phyloP scores from a whole-genome alignment of 1,140 invertebrate genomes.

The Lordiphosa collinella region DNA sequence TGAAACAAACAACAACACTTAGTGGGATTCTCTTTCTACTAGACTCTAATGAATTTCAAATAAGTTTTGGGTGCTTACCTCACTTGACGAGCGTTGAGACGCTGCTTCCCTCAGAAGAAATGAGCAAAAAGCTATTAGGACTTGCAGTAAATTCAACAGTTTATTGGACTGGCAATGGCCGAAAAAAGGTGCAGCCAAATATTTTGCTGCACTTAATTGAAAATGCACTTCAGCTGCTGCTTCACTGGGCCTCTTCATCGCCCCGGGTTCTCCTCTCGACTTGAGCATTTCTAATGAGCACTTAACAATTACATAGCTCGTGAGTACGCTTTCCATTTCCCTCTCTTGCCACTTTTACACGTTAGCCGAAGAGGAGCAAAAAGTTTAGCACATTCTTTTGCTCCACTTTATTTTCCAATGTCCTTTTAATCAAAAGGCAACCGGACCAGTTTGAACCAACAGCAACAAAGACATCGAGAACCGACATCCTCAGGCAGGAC shows the following conservation, averaged over 20 bases:
- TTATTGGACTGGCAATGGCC: slow-evolving; percentile 47
- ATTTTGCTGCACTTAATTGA: slow-evolving; percentile 68
- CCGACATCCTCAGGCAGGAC: slow-evolving; percentile 4
- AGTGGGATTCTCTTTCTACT: too few species aligned
- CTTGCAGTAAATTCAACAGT: slow-evolving; percentile 64
- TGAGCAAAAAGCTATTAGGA: slow-evolving; percentile 67
- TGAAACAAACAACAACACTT: too few species aligned
- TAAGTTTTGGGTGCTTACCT: too few species aligned
- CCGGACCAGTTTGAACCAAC: slow-evolving; percentile 28
- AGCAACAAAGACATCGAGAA: slow-evolving; percentile 43
- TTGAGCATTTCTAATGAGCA: slow-evolving; percentile 72
- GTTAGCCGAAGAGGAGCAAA: neutral
- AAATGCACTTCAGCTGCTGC: slow-evolving; percentile 57
- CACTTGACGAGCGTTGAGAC: slow-evolving; percentile 26
- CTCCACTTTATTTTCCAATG: slow-evolving; percentile 46
- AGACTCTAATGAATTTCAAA: too few species aligned
- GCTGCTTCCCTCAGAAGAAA: slow-evolving; percentile 31
- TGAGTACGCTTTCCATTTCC: slow-evolving; percentile 11
- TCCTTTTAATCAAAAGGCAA: slow-evolving; percentile 65
- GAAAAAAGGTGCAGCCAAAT: slow-evolving; percentile 52
- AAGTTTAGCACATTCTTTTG: slow-evolving; percentile 55
- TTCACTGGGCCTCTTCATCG: neutral
- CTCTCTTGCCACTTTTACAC: slow-evolving; percentile 9
- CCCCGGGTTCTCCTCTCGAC: slow-evolving; percentile 15
- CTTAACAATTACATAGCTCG: slow-evolving; percentile 71